A percentile compares a stretch with the other conserved stretches of the same genome.
Evolutionary conservation across 2,888 invertebrate genomes (phyloP).

Genomic region (Cataglyphis altisquamis): DNA sequence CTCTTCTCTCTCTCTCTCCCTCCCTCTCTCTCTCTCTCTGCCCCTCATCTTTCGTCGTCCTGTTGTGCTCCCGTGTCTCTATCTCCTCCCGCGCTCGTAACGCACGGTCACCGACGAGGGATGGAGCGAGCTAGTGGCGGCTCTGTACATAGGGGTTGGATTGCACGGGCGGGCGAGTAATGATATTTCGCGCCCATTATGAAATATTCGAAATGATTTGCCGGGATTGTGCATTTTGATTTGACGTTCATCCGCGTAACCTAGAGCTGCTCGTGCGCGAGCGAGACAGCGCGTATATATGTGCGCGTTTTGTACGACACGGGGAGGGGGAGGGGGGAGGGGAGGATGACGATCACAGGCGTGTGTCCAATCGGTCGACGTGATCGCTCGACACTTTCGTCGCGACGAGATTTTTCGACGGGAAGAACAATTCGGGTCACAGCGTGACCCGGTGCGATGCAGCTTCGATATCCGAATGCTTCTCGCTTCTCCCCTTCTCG

Average conservation of each 20-base stretch:
- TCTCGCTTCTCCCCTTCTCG: background rate
- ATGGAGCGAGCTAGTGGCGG: conserved; percentile 42
- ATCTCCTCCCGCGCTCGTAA: conserved; percentile 51
- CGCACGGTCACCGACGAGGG: conserved; percentile 66
- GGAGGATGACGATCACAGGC: conserved; percentile 31
- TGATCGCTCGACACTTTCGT: conserved; percentile 52
- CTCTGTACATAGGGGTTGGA: conserved; percentile 60
- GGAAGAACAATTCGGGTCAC: conserved; percentile 31
- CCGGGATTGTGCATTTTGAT: conserved; percentile 85
- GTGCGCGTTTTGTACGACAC: conserved; percentile 15
- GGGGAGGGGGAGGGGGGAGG: background rate
- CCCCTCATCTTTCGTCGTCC: conserved; percentile 10
- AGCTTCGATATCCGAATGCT: background rate
- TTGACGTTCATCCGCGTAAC: conserved; percentile 80
- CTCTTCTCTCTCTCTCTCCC: conserved; percentile 23
- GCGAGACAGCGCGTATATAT: conserved; percentile 37
- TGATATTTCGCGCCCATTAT: conserved; percentile 85
- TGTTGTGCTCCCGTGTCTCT: conserved; percentile 14
- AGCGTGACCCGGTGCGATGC: background rate
- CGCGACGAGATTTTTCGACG: conserved; percentile 41
- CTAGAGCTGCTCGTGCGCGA: conserved; percentile 58
- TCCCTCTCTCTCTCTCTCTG: too few relatives aligned
- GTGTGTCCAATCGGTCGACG: conserved; percentile 37
- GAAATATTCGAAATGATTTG: conserved; percentile 86
- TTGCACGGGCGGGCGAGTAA: conserved; percentile 78